Evolutionary conservation across 1,140 invertebrate species (phyloP), one percentile per base, ranked within the genome.

Genomic region (Drosophila subpulchrella): DNA sequence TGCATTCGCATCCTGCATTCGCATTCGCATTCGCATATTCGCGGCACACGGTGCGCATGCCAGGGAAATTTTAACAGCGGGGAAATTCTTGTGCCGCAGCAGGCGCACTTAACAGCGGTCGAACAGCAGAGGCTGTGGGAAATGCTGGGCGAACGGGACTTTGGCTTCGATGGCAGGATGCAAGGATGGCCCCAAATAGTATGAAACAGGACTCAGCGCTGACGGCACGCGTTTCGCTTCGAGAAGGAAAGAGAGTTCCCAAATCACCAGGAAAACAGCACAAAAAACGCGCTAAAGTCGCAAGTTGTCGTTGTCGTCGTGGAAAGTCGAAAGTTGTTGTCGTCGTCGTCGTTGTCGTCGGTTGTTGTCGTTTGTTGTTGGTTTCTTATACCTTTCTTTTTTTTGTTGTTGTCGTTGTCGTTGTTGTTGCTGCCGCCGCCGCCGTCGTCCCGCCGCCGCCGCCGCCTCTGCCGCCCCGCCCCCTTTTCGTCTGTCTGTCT

Each of bases 131-230:
- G 10, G 32, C 32, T 34, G 32, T 3, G 30, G 30, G 30, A 32
- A 32, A 32, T 34, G 7, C 8, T 10, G 32, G 0, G 32, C 46
- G 42, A 44, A 50, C 62, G 50, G 27, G 34, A 56, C 7, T 34
- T 34, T 34, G 32, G 42, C 36, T 59, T 75, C 74, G 59, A 54
- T 75, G 73, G 73, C 72, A 67, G 60, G 41, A 41, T 51, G 12
- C 27, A 20, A 30, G 51, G 39, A 39, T 70, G 65, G 36, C 47
- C 20, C 12, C 38, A 70, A 51, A 56, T 57, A 86, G 83, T 86
- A 86, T 86, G 83, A 86, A 86, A 86, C 83, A 86, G 83, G 83
- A 86, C 83, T 86, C 83, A 86, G 83, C 79, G 83, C 83, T 88
- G 83, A 86, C 83, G 83, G 83, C 83, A 86, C 83, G 83, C 79